These are phyloP conservation scores for Misgurnus anguillicaudatus DNA, from an alignment of 2,113 vertebrate species.

Conservation along the genomic window DNA sequence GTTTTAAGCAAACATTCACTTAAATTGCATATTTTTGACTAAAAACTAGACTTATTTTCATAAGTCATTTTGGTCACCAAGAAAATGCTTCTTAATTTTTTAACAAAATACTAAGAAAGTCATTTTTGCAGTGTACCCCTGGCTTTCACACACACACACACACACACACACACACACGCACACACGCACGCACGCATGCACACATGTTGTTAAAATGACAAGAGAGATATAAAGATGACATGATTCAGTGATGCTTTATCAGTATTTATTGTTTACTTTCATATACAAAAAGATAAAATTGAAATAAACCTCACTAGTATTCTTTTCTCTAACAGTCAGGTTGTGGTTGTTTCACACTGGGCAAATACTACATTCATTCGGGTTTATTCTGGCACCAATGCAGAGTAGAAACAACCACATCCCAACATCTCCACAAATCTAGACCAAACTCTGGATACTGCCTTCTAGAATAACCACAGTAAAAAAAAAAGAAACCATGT, in stretches of 20 bases:
- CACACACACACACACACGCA: no score
- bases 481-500: slow-evolving; percentile 83
- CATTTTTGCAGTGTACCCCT: no score
- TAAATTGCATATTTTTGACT: no score
- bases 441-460: slow-evolving; percentile 81
- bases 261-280: slow-evolving; percentile 73
- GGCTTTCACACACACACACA: no score
- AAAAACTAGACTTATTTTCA: no score
- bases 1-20: no score
- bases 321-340: slow-evolving; percentile 73
- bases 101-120: no score
- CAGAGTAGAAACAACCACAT: slow-evolving; percentile 80
- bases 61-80: no score
- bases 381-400: slow-evolving; percentile 84
- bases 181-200: not conserved
- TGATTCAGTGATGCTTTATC: slow-evolving; percentile 72
- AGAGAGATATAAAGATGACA: not conserved
- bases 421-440: slow-evolving; percentile 79
- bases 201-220: no score
- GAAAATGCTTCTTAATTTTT: no score
- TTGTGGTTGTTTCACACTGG: slow-evolving; percentile 79
- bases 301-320: slow-evolving; percentile 82
- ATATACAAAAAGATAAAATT: slow-evolving; percentile 95
- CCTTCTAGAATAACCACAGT: slow-evolving; percentile 90
- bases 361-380: slow-evolving; percentile 91